Evolutionary conservation across 2,113 vertebrate species (phyloP).

Genomic region (Lagopus muta): DNA sequence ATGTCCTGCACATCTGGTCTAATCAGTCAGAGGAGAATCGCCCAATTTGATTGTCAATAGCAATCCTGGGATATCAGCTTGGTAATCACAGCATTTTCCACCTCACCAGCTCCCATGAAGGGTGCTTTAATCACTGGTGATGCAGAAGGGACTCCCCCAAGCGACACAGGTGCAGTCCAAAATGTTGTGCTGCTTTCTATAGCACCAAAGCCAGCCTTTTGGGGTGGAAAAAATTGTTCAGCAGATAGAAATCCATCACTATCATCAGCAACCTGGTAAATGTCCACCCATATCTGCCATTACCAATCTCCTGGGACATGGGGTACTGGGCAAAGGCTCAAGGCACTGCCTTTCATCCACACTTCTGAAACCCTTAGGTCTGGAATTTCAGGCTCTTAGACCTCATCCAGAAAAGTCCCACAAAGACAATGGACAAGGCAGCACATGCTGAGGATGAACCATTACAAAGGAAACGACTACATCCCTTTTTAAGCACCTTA

Average conservation of each 20-base stretch:
- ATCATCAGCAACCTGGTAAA: neutral
- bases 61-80: neutral
- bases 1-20: neutral
- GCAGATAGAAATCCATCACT: neutral
- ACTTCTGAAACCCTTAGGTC: accelerated
- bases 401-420: neutral
- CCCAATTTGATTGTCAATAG: neutral
- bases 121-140: neutral
- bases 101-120: neutral
- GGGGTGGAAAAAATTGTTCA: accelerated
- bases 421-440: neutral
- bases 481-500: neutral
- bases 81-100: neutral
- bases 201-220: neutral
- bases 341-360: neutral
- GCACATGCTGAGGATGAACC: accelerated
- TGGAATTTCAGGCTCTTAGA: accelerated
- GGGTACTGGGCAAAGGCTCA: accelerated
- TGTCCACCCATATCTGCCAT: accelerated
- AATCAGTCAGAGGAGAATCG: neutral
- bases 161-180: neutral
- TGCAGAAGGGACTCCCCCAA: neutral
- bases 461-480: neutral
- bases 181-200: accelerated
- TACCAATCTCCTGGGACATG: accelerated